phyloP scores from a whole-genome alignment of 2,888 invertebrate genomes.

The Lochmaea crataegi region DNA sequence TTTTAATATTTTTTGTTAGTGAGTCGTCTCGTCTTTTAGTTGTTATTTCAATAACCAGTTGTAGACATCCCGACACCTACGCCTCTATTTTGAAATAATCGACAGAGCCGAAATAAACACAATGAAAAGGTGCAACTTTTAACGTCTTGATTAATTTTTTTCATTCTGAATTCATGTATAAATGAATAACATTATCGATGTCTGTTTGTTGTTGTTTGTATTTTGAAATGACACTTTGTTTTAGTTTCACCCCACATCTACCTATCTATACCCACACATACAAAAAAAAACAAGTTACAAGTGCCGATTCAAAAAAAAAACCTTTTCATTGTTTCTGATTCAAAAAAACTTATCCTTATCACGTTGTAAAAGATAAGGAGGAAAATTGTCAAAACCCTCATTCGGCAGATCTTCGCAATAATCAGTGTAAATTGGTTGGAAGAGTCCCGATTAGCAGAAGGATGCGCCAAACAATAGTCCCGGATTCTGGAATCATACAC shows the following conservation, averaged over 20 bases:
- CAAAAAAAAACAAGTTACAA: not conserved
- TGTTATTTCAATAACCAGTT: constrained; percentile 17
- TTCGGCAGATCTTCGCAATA: constrained; percentile 24
- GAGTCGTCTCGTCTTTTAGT: constrained; percentile 34
- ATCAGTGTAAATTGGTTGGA: constrained; percentile 57
- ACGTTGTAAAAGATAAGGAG: not conserved
- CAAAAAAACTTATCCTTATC: not conserved
- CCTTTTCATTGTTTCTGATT: not conserved
- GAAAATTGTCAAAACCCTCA: constrained; percentile 28
- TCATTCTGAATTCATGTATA: constrained; percentile 44
- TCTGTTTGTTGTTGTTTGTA: constrained; percentile 20
- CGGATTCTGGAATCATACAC: constrained; percentile 63
- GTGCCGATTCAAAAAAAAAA: not conserved
- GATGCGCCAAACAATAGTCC: constrained; percentile 60
- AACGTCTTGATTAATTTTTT: constrained; percentile 47
- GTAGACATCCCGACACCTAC: constrained; percentile 43
- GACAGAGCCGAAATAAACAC: constrained; percentile 43
- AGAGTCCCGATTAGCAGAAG: constrained; percentile 58
- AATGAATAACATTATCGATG: constrained; percentile 40
- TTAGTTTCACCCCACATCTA: constrained; percentile 14
- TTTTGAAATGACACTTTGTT: constrained; percentile 4
- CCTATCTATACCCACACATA: not conserved
- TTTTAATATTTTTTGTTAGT: constrained; percentile 30
- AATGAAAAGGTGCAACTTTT: constrained; percentile 51
- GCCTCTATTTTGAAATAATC: constrained; percentile 39